Evolutionary conservation across 2,888 invertebrate species (phyloP).

Genomic region (Archips crataeganus): DNA sequence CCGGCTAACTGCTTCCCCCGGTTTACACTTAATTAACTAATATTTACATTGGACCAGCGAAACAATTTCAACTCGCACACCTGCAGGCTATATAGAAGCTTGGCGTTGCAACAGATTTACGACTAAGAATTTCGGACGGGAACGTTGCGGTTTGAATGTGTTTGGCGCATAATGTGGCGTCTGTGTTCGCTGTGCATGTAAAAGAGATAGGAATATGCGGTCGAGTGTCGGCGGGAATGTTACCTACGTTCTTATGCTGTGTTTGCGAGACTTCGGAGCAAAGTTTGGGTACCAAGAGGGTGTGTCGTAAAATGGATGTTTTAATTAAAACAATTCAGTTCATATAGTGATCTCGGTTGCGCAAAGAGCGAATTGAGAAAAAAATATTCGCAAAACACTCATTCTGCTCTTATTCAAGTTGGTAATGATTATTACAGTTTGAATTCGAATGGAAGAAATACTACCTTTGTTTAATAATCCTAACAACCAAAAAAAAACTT

Average conservation of each 20-base stretch:
- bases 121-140: constrained; percentile 43
- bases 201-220: constrained; percentile 1
- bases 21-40: constrained; percentile 84
- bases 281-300: background rate
- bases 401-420: background rate
- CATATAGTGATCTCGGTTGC: background rate
- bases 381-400: background rate
- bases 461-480: too few relatives aligned
- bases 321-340: background rate
- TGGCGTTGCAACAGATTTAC: constrained; percentile 58
- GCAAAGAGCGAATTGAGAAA: background rate
- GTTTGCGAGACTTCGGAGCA: background rate
- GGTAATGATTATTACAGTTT: too few relatives aligned
- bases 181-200: constrained; percentile 5
- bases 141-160: constrained; percentile 20
- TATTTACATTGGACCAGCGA: constrained; percentile 79
- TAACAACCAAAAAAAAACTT: too few relatives aligned
- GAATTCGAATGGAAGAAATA: too few relatives aligned
- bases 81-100: constrained; percentile 67
- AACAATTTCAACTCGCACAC: constrained; percentile 76
- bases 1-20: constrained; percentile 58
- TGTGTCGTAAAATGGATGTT: background rate
- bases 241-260: background rate
- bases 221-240: background rate
- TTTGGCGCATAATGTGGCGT: background rate